Evolutionary conservation across 2,888 invertebrate species (phyloP).

Genomic region (Drosophila falleni): DNA sequence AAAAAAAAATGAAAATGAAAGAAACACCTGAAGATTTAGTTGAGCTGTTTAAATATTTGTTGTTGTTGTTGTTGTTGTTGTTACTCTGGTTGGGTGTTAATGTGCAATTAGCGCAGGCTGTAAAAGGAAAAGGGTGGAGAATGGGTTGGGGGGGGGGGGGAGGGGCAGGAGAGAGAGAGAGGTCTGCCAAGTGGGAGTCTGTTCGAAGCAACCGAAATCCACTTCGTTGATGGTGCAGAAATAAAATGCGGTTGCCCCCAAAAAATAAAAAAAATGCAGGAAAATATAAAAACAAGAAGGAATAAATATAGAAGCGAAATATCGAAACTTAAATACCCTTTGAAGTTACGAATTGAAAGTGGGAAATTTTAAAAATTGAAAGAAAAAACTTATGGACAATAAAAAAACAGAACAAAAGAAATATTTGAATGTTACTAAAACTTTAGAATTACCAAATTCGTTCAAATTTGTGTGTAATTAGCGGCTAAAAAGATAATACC

Average conservation of each 20-base stretch:
- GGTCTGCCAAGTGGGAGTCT: slow-evolving; percentile 10
- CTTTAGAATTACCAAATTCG: no score
- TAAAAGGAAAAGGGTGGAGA: not conserved
- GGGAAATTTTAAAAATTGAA: no score
- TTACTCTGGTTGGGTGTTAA: slow-evolving; percentile 59
- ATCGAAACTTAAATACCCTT: not conserved
- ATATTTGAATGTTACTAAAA: no score
- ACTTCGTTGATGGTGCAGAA: slow-evolving; percentile 45
- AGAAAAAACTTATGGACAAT: no score
- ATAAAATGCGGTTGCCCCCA: slow-evolving; percentile 51
- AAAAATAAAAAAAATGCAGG: slow-evolving; percentile 11
- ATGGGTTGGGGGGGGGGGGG: no score
- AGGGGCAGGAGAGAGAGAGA: no score
- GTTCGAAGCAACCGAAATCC: slow-evolving; percentile 24
- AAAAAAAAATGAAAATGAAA: slow-evolving; percentile 18
- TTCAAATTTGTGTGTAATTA: no score
- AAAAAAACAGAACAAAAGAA: no score
- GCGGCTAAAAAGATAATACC: no score
- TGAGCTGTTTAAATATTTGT: slow-evolving; percentile 58
- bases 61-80: slow-evolving; percentile 16
- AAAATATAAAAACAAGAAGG: slow-evolving; percentile 9
- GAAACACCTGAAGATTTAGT: slow-evolving; percentile 57
- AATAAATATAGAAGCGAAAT: not conserved
- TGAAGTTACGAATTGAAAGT: no score
- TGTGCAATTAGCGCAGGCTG: slow-evolving; percentile 62